Conservation (phyloP, 2,113 vertebrate species). For the Myanophis thanlyinensis region DNA sequence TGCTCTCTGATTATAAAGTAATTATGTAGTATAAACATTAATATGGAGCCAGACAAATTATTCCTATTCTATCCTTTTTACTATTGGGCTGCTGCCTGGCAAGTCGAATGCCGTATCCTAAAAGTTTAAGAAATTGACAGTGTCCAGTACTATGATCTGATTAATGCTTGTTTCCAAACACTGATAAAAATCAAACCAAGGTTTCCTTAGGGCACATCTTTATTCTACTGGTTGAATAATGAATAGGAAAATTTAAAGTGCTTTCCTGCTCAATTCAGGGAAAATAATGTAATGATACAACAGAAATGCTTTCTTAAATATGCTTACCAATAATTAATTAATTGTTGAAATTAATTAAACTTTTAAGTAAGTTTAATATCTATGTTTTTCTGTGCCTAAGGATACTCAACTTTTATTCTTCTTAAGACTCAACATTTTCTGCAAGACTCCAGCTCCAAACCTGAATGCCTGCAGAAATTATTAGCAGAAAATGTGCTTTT, state of each 20-base stretch:
- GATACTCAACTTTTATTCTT: neutral
- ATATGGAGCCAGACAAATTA: neutral
- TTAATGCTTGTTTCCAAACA: neutral
- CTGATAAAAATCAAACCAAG: neutral
- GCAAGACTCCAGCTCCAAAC: neutral
- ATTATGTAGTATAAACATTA: neutral
- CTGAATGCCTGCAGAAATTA: neutral
- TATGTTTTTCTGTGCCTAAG: neutral
- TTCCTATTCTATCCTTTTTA: neutral
- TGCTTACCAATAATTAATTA: neutral
- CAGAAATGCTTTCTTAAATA: neutral
- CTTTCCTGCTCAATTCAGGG: neutral
- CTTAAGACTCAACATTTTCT: neutral
- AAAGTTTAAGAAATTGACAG: neutral
- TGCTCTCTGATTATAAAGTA: neutral
- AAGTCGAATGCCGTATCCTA: neutral
- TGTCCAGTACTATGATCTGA: too few species aligned
- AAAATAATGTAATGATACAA: neutral
- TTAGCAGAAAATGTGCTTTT: neutral
- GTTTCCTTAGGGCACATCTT: neutral
- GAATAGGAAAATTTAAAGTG: neutral
- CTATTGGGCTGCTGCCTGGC: neutral
- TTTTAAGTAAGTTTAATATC: neutral
- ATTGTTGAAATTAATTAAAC: neutral
- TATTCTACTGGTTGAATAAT: neutral